Evolutionary conservation across 2,888 invertebrate genomes (phyloP).

Genomic region (Melipona beecheii): DNA sequence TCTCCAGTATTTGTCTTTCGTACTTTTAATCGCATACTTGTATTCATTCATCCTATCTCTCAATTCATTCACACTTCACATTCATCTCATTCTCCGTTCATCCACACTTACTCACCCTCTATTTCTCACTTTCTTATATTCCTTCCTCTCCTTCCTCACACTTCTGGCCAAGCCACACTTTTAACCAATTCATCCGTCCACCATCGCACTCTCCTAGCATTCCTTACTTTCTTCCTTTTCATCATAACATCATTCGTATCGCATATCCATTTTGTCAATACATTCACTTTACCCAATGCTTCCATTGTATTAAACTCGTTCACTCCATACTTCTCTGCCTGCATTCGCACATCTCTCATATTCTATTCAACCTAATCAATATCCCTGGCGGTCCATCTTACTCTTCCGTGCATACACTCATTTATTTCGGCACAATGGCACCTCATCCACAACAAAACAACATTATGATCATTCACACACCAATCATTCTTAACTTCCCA

Average conservation of each 20-base stretch:
- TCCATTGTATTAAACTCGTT: too few species aligned
- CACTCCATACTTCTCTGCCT: not conserved
- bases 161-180: too few species aligned
- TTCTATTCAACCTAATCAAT: not conserved
- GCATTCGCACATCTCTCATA: not conserved
- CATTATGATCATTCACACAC: slow-evolving; percentile 22
- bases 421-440: not conserved
- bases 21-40: too few species aligned
- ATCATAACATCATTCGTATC: not conserved
- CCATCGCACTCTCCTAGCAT: not conserved
- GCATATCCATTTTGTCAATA: not conserved
- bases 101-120: not conserved
- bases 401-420: not conserved
- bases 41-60: too few species aligned
- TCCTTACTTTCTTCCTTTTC: not conserved
- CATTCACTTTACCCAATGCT: not conserved
- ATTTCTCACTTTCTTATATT: too few species aligned
- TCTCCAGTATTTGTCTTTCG: too few species aligned
- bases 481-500: slow-evolving; percentile 2
- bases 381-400: not conserved
- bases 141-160: not conserved
- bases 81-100: too few species aligned
- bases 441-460: not conserved
- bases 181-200: slow-evolving; percentile 10
- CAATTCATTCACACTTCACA: too few species aligned